These are phyloP conservation scores for Sitobion miscanthi DNA, from an alignment of 1,140 invertebrate species.

Conservation along the genomic window DNA sequence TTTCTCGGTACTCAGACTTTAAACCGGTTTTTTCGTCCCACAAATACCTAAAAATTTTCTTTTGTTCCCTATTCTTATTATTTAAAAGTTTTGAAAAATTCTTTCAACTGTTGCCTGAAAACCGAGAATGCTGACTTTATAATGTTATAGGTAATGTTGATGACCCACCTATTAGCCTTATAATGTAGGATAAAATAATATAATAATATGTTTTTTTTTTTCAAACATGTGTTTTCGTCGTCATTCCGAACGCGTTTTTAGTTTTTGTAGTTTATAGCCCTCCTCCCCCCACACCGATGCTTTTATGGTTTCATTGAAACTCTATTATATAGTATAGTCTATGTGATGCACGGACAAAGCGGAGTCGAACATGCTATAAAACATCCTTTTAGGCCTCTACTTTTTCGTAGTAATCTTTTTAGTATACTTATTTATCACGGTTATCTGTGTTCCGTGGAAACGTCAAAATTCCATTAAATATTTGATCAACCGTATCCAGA, in stretches of 20 bases:
- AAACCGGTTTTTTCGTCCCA: background rate
- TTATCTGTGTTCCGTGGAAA: background rate
- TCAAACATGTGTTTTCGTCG: background rate
- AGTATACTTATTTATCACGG: background rate
- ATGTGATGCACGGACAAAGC: background rate
- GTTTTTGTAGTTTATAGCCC: background rate
- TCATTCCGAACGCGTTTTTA: background rate
- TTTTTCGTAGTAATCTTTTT: too few species aligned
- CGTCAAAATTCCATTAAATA: background rate
- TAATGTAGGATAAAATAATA: background rate
- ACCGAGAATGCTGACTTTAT: background rate
- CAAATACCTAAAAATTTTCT: background rate
- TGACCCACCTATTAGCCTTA: background rate
- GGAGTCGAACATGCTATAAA: background rate
- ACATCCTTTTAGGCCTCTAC: background rate
- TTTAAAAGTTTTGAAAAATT: background rate
- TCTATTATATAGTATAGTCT: background rate
- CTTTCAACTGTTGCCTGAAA: background rate
- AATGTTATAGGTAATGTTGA: background rate
- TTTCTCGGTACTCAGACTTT: background rate
- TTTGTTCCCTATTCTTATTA: background rate
- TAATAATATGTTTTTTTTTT: background rate
- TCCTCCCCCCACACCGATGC: background rate
- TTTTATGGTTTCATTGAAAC: background rate
- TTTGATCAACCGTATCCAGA: background rate